These are phyloP conservation scores for Campylomormyrus tamandua DNA, from an alignment of 2,113 vertebrate species.

Conservation along the genomic window DNA sequence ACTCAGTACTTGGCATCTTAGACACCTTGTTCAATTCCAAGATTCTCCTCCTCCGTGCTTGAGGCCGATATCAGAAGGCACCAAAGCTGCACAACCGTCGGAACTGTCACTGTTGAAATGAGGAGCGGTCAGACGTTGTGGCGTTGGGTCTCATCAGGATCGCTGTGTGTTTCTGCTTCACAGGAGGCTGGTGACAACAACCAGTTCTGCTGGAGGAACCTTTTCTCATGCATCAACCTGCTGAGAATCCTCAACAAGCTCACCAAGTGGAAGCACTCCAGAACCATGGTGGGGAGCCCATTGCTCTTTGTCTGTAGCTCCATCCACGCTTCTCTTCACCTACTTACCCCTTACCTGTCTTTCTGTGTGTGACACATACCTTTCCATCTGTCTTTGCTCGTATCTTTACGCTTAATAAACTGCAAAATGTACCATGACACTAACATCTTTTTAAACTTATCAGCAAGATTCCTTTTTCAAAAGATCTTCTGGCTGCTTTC, in stretches of 20 bases:
- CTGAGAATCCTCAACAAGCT: slow-evolving; percentile 95
- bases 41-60: neutral
- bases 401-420: too few species aligned
- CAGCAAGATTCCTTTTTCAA: too few species aligned
- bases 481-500: too few species aligned
- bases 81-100: neutral
- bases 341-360: too few species aligned
- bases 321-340: neutral
- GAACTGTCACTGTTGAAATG: neutral
- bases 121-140: neutral
- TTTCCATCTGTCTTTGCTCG: neutral
- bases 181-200: slow-evolving; percentile 97
- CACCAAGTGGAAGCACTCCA: slow-evolving; percentile 98
- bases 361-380: neutral
- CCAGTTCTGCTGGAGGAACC: slow-evolving; percentile 97
- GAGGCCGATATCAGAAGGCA: neutral
- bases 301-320: neutral
- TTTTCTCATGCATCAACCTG: slow-evolving; percentile 96
- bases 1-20: neutral
- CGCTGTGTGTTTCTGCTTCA: slow-evolving; percentile 20
- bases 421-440: too few species aligned
- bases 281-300: slow-evolving; percentile 79
- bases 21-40: neutral
- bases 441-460: too few species aligned
- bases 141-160: neutral